These are phyloP conservation scores for Ranitomeya imitator DNA, from an alignment of 2,113 vertebrate genomes.

Conservation along the genomic window DNA sequence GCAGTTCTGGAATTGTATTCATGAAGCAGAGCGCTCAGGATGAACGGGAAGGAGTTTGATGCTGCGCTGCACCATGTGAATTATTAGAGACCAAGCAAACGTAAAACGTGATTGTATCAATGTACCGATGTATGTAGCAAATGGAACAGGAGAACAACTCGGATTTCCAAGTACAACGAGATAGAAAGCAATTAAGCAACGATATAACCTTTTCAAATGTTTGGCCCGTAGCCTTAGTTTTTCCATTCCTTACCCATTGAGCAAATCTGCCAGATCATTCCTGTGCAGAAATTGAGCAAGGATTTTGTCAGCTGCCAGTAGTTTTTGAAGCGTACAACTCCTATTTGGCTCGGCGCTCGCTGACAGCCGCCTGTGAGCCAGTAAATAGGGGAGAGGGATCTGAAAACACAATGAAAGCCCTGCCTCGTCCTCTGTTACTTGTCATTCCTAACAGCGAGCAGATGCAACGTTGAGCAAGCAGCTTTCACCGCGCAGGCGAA, in stretches of 20 bases:
- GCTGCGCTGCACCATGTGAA: too few species aligned
- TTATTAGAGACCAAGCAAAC: background rate
- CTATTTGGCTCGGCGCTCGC: conserved; percentile 38
- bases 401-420: conserved; percentile 30
- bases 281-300: conserved; percentile 52
- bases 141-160: background rate
- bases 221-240: conserved; percentile 25
- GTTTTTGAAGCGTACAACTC: conserved; percentile 42
- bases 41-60: background rate
- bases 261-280: conserved; percentile 55
- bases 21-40: background rate
- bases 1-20: background rate
- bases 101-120: background rate
- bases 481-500: conserved; percentile 1
- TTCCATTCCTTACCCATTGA: conserved; percentile 54
- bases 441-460: conserved; percentile 23
- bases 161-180: background rate
- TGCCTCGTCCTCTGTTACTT: conserved; percentile 16
- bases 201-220: conserved; percentile 43
- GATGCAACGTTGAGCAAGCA: conserved; percentile 18
- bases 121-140: background rate
- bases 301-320: conserved; percentile 41
- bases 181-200: conserved; percentile 46
- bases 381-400: conserved; percentile 23
- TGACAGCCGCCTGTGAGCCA: conserved; percentile 35